Percentiles rank a stretch among this genome's conserved stretches.
Evolutionary conservation across 1,140 invertebrate species (phyloP).

Genomic region (Stegodyphus mimosarum): DNA sequence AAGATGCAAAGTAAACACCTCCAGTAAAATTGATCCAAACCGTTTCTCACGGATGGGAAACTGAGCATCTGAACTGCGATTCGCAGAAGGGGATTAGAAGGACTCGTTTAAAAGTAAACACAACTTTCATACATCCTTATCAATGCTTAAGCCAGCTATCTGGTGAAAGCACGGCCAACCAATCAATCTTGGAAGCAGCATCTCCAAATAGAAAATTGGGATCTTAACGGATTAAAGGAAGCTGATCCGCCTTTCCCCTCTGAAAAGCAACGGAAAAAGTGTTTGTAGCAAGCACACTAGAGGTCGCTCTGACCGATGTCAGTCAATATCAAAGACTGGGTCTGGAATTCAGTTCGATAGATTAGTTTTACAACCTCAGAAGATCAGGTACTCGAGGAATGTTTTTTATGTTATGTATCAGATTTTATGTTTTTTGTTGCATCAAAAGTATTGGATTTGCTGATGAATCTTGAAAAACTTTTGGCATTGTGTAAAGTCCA

Average conservation of each 20-base stretch:
- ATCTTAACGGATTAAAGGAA: constrained; percentile 19
- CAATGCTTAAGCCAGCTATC: constrained; percentile 15
- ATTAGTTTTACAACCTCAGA: not conserved
- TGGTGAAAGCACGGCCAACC: constrained; percentile 22
- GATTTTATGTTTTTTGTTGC: too few species aligned
- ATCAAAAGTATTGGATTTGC: too few species aligned
- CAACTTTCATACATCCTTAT: constrained; percentile 14
- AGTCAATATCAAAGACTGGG: constrained; percentile 12
- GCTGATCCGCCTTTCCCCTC: constrained; percentile 20
- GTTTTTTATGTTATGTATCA: too few species aligned
- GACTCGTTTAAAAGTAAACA: constrained; percentile 13
- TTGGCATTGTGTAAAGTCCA: too few species aligned
- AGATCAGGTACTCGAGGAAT: too few species aligned
- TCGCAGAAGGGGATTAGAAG: too few species aligned
- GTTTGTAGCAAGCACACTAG: not conserved
- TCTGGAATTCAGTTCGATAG: not conserved
- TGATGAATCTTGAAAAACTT: too few species aligned
- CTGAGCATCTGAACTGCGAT: too few species aligned
- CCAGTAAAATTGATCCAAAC: too few species aligned
- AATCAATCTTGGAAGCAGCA: constrained; percentile 20
- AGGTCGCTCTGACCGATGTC: constrained; percentile 22
- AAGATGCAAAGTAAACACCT: too few species aligned
- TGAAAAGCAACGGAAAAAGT: not conserved
- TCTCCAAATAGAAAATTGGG: constrained; percentile 24
- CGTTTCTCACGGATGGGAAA: too few species aligned